A percentile compares a stretch with the other conserved stretches of the same genome.
These are phyloP conservation scores for Carassius carassius DNA, from an alignment of 2,113 vertebrate species.

Conservation along the genomic window DNA sequence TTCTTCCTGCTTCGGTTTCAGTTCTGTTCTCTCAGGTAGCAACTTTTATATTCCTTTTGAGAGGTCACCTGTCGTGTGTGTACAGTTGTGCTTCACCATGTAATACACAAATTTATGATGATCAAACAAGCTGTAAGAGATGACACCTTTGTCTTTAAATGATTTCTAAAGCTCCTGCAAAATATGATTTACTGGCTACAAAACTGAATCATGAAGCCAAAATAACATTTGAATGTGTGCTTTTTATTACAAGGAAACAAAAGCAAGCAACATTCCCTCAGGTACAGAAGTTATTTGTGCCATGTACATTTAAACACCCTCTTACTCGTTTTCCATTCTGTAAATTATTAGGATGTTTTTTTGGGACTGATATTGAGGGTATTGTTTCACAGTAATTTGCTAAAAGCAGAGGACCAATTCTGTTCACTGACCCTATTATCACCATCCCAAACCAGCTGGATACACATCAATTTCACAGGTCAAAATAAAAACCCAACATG, in stretches of 20 bases:
- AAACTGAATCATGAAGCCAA: slow-evolving; percentile 2
- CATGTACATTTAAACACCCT: background rate
- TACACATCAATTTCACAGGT: slow-evolving; percentile 14
- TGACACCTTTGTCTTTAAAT: background rate
- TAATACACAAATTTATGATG: background rate
- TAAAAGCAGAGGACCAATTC: background rate
- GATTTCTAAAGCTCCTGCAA: background rate
- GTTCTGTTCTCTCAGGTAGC: background rate
- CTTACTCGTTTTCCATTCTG: background rate
- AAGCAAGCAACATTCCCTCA: slow-evolving; percentile 34
- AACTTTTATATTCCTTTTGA: background rate
- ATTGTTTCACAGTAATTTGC: slow-evolving; percentile 16
- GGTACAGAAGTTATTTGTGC: slow-evolving; percentile 27
- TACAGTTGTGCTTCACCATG: background rate
- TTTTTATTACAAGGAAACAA: slow-evolving; percentile 51
- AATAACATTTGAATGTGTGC: slow-evolving; percentile 30
- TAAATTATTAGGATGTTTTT: background rate
- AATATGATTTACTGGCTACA: background rate
- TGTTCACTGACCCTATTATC: background rate
- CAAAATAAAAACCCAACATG: slow-evolving; percentile 11
- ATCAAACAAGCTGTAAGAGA: background rate
- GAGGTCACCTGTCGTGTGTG: background rate
- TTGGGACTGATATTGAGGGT: background rate
- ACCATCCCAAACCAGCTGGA: background rate
- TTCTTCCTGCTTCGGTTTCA: background rate